These are phyloP conservation scores for Drosophila tsacasi DNA, from an alignment of 1,140 invertebrate species.

Conservation along the genomic window DNA sequence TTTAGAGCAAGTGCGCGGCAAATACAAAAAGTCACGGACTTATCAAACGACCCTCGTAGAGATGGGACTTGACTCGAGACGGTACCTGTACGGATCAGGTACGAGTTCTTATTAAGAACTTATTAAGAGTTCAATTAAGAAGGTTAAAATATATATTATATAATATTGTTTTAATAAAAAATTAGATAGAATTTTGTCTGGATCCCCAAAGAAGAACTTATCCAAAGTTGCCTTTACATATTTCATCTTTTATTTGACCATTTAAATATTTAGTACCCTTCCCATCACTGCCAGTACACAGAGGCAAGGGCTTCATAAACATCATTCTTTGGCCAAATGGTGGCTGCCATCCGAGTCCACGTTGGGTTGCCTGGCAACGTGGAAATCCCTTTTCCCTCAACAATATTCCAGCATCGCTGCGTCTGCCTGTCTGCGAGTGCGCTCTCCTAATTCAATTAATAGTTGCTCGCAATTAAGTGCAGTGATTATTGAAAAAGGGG, in stretches of 20 bases:
- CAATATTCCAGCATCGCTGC: slow-evolving; percentile 24
- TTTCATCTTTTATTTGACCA: background rate
- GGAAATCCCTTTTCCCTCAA: slow-evolving; percentile 18
- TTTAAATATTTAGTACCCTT: background rate
- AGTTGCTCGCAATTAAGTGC: slow-evolving; percentile 56
- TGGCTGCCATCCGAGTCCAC: slow-evolving; percentile 13
- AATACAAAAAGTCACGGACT: too few species aligned
- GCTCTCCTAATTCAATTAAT: slow-evolving; percentile 58
- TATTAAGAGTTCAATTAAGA: too few species aligned
- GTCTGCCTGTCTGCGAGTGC: slow-evolving; percentile 8
- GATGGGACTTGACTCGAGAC: background rate
- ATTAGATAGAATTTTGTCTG: background rate
- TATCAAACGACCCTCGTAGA: too few species aligned
- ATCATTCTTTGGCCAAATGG: slow-evolving; percentile 12
- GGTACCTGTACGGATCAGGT: too few species aligned
- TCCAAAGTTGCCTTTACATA: background rate
- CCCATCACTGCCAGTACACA: background rate
- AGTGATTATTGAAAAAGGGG: slow-evolving; percentile 60
- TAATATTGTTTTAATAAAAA: background rate
- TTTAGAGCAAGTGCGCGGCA: too few species aligned
- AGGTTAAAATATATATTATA: background rate
- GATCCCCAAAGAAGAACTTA: background rate
- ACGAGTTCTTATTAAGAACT: too few species aligned
- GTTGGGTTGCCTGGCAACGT: slow-evolving; percentile 34
- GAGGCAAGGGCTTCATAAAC: slow-evolving; percentile 32